Base-by-base conservation (phyloP, 2,113 vertebrate species). In the Asarcornis scutulata region DNA sequence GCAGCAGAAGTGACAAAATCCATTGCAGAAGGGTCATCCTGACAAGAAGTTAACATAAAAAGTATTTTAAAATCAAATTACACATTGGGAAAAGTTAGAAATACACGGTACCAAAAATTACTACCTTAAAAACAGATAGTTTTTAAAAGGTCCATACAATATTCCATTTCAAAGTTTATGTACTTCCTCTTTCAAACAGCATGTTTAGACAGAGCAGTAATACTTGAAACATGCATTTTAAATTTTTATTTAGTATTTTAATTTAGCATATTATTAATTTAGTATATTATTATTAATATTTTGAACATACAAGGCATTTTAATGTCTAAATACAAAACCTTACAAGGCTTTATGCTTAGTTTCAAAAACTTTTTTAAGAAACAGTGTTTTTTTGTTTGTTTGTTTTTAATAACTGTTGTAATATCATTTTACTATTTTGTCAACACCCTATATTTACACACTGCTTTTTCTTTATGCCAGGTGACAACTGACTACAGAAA, bases 11-110 rank as follows among this genome's bases (percentile, higher is more conserved):
- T 99, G 76, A 99, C 99, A 84, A 99, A 99, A 97, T 99, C 99
- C 99, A 99, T 99, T 25, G 99, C 99, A 68, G 99, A 98, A 68
- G 98, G 97, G 44, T 99, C 99, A 56, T 99, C 99, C 99, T 99
- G 96, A 36, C 68, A 97, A 91, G 14, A 95, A 95, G n/a, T 85
- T 29, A 85, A 96, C 66, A 42, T 11, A 91, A 67, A 36, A 76
- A 67, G 16, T 32, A 68, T 36, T 91, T 93, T 73, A 83, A 86
- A 68, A 93, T 78, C 11, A 62, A 11, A 87, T 29, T 62, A 81
- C 3, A 31, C 17, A 32, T 2, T 56, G 7, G 10, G 32, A 87
- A 68, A 53, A 55, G 22, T 59, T 21, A 74, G 50, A 32, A 80
- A 55, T 32, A 52, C 4, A 22, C 4, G 5, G 17, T 58, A 89